phyloP scores from a whole-genome alignment of 2,113 vertebrate species.

The Seriola aureovittata region DNA sequence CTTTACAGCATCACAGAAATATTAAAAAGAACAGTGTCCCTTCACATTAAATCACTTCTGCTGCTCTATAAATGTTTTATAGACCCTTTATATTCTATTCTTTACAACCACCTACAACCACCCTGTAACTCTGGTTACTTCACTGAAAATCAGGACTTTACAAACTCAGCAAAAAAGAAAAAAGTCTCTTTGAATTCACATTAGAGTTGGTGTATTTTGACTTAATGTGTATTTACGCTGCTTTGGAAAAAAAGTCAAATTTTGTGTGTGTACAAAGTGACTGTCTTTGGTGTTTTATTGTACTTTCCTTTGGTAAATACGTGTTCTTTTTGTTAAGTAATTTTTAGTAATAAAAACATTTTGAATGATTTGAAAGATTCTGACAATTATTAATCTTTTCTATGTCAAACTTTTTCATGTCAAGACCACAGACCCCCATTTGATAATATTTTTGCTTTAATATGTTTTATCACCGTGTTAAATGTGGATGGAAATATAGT shows the following conservation, averaged over 20 bases:
- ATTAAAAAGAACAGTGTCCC: constrained; percentile 25
- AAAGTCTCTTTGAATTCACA: background rate
- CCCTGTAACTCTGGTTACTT: background rate
- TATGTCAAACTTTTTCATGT: background rate
- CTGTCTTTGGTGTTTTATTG: background rate
- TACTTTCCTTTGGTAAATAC: background rate
- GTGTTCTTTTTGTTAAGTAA: background rate
- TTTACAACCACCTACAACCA: background rate
- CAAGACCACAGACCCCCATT: no score
- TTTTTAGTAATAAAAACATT: background rate
- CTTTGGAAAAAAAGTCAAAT: background rate
- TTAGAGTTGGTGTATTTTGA: no score
- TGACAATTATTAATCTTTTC: background rate
- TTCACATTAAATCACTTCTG: constrained; percentile 32
- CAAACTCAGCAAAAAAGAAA: background rate
- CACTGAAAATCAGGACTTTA: background rate
- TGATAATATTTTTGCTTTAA: no score
- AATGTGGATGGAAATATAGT: no score
- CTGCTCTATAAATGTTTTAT: constrained; percentile 34
- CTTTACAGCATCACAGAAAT: constrained; percentile 37
- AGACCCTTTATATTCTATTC: background rate
- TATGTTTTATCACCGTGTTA: no score
- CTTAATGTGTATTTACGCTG: no score
- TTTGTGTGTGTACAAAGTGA: no score
- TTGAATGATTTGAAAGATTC: background rate